Base-by-base conservation (phyloP, 2,113 vertebrate genomes). In the Pholis gunnellus region DNA sequence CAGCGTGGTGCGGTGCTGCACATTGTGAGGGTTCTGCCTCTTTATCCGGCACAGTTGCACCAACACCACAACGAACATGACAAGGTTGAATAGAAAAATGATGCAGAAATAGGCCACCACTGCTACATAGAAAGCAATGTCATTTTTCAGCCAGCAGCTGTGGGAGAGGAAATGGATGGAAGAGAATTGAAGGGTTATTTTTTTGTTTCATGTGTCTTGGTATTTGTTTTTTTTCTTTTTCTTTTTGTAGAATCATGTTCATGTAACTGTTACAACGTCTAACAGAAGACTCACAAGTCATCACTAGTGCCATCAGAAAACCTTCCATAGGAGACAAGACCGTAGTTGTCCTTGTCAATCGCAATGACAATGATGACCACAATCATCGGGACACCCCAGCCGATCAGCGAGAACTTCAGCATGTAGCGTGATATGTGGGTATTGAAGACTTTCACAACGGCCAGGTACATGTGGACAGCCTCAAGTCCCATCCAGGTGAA, bases 401-500 rank as follows among this genome's bases (percentile, higher is more conserved):
- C 98, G 48, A 96, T 75, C 56, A 97, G 22, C 40, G 97, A 97
- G 78, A 98, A 97, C 93, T 97, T 99, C 77, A 99, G 89, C 93
- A 99, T 98, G 87, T 98, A 97, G 94, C 91, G 96, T 54, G 95
- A 94, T 50, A 99, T 88, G 11, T 99, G 96, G 66, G 93, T 97
- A 79, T 98, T 99, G 91, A 99, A 99, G 82, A 99, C 98, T 93
- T 99, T 98, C 63, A 99, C 97, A 0, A 99, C 95, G n/a, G 97
- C 97, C 84, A 98, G 79, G 89, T 99, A 99, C 98, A 99, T 99
- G 87, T 99, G 98, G 76, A 99, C 95, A 9, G 97, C 97, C 95
- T 99, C 98, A n/a, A 99, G 94, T 34, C 97, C 97, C 98, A 99
- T 99, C 98, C 98, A 99, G 27, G 98, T 98, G 92, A 99, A 99